Base-by-base conservation (phyloP, 2,797 vertebrate genomes). In the Synanceia verrucosa region DNA sequence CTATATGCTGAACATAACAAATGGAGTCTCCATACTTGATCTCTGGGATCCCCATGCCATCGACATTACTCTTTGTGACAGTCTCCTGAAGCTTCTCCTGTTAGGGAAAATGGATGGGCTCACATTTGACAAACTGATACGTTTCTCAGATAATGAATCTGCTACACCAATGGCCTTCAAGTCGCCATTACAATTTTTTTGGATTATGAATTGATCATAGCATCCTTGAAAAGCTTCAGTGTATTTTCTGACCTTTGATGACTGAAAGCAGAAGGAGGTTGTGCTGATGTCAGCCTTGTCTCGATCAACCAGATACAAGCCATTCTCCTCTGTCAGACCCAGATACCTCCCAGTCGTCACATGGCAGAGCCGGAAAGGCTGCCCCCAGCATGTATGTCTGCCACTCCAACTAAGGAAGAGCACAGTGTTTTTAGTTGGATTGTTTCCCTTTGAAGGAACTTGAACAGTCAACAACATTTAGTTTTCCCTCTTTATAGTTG, bases 11-110 rank as follows among this genome's bases (percentile, higher is more conserved):
- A 68, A 98, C 91, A 23, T 94, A 97, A 84, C 97, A 98, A 18
- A 97, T 90, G 0, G 97, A 99, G 86, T 99, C 97, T 23, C 97
- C 97, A 0, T 98, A 99, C 75, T 98, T 99, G 83, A 99, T 97
- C 89, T 97, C 96, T 21, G 97, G 95, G 34, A 90, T 91, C 34
- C 97, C 97, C 97, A 99, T 99, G 48, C 96, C 96, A 73, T 96
- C 96, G 0, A 90, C 87, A 61, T 95, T 93, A 83, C 94, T 94
- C 84, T 94, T 96, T 59, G 89, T 74, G 6, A 92, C 90, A 18
- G 88, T 57, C 39, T 96, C 94, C n/a, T n/a, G n/a, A 76, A 93
- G 59, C 56, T 95, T 97, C 86, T 98, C 96, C 95, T 98, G 39
- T 23, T 68, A 34, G 57, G 2, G 55, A 57, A 79, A 76, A 63